Evolutionary conservation across 2,888 invertebrate species (phyloP).

Genomic region (Nephrocerus scutellatus): DNA sequence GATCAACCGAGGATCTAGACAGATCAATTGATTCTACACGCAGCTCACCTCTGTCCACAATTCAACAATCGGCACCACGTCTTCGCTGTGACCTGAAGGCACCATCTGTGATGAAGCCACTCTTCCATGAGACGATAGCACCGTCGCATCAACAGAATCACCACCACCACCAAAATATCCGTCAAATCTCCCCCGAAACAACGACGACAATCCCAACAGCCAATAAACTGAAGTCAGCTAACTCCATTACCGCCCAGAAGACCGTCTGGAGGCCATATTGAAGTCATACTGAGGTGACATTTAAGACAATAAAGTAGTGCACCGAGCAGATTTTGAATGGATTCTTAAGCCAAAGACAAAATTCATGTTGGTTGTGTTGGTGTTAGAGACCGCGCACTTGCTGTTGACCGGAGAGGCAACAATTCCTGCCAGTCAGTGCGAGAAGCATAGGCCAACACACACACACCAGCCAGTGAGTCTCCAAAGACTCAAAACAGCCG

Average conservation of each 20-base stretch:
- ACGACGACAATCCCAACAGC: slow-evolving; percentile 48
- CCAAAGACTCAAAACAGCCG: too few species aligned
- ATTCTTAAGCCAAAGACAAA: too few species aligned
- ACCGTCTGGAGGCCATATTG: slow-evolving; percentile 70
- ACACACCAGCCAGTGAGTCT: too few species aligned
- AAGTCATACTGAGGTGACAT: slow-evolving; percentile 51
- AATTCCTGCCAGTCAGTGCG: too few species aligned
- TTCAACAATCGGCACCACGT: slow-evolving; percentile 53
- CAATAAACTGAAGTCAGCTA: slow-evolving; percentile 54
- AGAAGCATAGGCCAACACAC: too few species aligned
- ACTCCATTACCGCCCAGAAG: slow-evolving; percentile 54
- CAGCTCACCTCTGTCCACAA: slow-evolving; percentile 31
- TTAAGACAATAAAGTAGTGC: slow-evolving; percentile 1
- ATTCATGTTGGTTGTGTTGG: too few species aligned
- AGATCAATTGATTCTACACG: slow-evolving; percentile 39
- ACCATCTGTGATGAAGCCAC: slow-evolving; percentile 51
- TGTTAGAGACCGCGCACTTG: too few species aligned
- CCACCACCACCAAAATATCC: too few species aligned
- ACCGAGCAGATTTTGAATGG: slow-evolving; percentile 16
- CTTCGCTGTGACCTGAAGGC: slow-evolving; percentile 55
- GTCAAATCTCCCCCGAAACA: slow-evolving; percentile 36
- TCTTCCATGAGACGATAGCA: slow-evolving; percentile 48
- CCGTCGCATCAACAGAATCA: slow-evolving; percentile 12
- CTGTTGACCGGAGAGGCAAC: too few species aligned
- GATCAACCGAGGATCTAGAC: slow-evolving; percentile 32